A percentile compares a stretch with the other conserved stretches of the same genome.
Conservation (phyloP, 2,113 vertebrate genomes). For the Protobothrops mucrosquamatus region DNA sequence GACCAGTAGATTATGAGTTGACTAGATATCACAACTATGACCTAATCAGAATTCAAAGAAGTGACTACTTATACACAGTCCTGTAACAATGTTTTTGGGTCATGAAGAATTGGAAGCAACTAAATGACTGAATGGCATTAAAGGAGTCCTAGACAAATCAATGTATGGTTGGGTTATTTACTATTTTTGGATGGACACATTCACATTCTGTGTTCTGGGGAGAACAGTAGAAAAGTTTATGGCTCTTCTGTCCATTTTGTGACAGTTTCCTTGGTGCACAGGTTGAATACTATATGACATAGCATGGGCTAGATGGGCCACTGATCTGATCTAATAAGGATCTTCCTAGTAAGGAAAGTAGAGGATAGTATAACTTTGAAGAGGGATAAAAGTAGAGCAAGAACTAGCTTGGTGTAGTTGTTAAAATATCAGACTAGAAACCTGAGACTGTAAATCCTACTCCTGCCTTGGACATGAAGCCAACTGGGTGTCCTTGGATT, state of each 20-base stretch:
- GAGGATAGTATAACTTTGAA: slow-evolving; percentile 21
- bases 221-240: background rate
- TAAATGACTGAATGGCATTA: background rate
- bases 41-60: background rate
- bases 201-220: background rate
- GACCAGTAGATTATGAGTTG: background rate
- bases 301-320: background rate
- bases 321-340: background rate
- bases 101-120: background rate
- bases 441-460: background rate
- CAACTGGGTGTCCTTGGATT: background rate
- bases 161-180: background rate
- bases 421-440: background rate
- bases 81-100: background rate
- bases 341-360: background rate
- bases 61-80: background rate
- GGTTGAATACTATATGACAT: background rate
- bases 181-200: background rate
- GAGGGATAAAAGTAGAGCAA: background rate
- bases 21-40: background rate
- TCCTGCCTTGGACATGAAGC: background rate
- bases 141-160: background rate
- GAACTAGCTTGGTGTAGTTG: background rate
- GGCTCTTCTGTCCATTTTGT: background rate
- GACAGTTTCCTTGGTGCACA: background rate